Percentiles rank a stretch among this genome's conserved stretches.
Evolutionary conservation across 2,797 vertebrate genomes (phyloP).

Genomic region (Amblyopsis hoosieri): DNA sequence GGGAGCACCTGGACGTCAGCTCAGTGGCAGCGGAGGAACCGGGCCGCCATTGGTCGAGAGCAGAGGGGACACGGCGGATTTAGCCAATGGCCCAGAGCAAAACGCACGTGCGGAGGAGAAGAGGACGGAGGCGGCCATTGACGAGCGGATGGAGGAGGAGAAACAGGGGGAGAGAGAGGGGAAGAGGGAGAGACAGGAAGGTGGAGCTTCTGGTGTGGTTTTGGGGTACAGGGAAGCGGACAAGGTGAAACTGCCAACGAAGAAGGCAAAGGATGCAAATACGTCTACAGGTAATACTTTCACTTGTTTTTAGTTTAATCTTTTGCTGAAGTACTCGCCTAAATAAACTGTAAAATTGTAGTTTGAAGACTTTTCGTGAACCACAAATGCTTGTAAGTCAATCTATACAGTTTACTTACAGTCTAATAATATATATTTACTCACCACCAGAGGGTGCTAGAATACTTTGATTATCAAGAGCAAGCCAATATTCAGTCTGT

Average conservation of each 20-base stretch:
- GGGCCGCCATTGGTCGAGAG: conserved; percentile 1
- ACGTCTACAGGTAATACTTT: conserved; percentile 22
- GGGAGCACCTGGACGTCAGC: too few relatives aligned
- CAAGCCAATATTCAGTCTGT: too few relatives aligned
- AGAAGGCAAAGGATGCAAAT: not conserved
- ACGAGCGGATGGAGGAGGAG: not conserved
- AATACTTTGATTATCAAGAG: not conserved
- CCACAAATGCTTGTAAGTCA: too few relatives aligned
- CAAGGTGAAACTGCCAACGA: not conserved
- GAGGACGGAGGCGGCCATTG: not conserved
- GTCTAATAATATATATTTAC: conserved; percentile 2
- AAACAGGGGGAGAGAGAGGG: not conserved
- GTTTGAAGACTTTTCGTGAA: not conserved
- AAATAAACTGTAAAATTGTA: not conserved
- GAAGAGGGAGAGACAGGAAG: conserved; percentile 3
- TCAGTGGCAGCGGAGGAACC: not conserved
- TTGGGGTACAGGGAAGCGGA: not conserved
- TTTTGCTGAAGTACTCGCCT: not conserved
- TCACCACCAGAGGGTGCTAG: conserved; percentile 38
- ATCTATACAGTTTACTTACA: too few relatives aligned
- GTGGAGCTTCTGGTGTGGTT: not conserved
- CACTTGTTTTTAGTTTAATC: not conserved
- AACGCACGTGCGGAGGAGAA: not conserved
- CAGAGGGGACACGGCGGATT: not conserved
- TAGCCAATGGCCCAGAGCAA: not conserved